Conservation (phyloP, 2,797 vertebrate genomes). For the Cynopterus sphinx region DNA sequence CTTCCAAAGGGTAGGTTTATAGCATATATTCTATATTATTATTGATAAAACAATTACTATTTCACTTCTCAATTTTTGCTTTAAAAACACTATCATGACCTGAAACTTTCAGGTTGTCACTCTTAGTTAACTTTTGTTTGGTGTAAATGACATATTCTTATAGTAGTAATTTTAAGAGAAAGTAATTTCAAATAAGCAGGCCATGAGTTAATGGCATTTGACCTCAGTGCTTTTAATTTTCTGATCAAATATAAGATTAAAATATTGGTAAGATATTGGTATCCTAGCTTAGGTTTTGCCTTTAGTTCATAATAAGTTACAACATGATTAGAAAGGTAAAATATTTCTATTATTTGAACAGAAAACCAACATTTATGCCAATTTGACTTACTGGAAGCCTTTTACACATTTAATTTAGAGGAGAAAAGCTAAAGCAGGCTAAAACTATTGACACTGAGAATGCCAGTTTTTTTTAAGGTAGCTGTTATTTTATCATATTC, state of each 20-base stretch:
- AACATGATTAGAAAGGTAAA: not conserved
- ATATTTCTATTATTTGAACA: not conserved
- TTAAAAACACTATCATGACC: not conserved
- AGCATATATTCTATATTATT: slow-evolving; percentile 2
- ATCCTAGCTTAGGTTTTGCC: not conserved
- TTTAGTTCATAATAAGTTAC: not conserved
- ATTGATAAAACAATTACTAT: slow-evolving; percentile 5
- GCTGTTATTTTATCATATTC: not conserved
- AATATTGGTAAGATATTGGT: too few species aligned
- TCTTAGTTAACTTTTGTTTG: slow-evolving; percentile 19
- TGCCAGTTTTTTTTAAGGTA: not conserved
- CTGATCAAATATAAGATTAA: not conserved
- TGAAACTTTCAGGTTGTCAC: not conserved
- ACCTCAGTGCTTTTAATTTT: not conserved
- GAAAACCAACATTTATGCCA: not conserved
- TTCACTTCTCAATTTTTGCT: not conserved
- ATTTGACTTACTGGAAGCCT: not conserved
- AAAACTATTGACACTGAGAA: not conserved
- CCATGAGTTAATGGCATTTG: not conserved
- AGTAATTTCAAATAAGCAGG: not conserved
- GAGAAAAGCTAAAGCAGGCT: not conserved
- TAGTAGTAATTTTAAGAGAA: not conserved
- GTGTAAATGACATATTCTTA: not conserved
- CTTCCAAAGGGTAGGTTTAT: not conserved
- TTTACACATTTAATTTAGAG: not conserved